These are phyloP conservation scores for Seira ritae DNA, from an alignment of 2,888 invertebrate genomes.

Conservation along the genomic window DNA sequence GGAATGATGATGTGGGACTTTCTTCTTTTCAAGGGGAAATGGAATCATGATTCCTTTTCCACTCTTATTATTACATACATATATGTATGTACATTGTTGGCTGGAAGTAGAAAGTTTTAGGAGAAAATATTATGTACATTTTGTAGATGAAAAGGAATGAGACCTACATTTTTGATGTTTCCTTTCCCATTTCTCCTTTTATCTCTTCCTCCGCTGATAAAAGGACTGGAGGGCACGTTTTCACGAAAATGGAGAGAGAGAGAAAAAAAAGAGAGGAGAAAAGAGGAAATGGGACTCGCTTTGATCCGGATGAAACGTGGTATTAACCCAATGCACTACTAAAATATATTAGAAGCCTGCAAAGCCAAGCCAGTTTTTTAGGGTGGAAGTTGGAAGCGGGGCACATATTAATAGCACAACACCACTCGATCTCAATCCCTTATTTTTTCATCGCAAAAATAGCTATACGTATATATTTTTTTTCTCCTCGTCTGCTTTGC, in stretches of 20 bases:
- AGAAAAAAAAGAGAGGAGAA: constrained; percentile 32
- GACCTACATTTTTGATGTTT: constrained; percentile 11
- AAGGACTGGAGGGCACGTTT: background rate
- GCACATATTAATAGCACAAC: background rate
- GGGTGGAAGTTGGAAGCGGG: background rate
- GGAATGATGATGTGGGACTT: background rate
- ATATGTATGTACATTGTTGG: too few relatives aligned
- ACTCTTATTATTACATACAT: too few relatives aligned
- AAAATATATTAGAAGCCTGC: background rate
- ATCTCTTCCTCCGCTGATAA: constrained; percentile 22
- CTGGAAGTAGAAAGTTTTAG: too few relatives aligned
- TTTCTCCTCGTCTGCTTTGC: background rate
- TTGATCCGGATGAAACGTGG: constrained; percentile 49
- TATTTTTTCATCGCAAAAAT: background rate
- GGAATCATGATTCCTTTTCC: background rate
- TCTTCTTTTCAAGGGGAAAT: background rate
- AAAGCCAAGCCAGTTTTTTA: background rate
- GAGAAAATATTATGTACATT: too few relatives aligned
- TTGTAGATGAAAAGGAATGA: background rate
- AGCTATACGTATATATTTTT: constrained; percentile 3
- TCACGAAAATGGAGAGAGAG: background rate
- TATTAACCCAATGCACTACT: background rate
- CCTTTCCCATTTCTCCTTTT: constrained; percentile 3
- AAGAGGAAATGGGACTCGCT: constrained; percentile 46
- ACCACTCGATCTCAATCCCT: too few relatives aligned